These are phyloP conservation scores for Anguilla pacifica DNA, from an alignment of 2,797 vertebrate genomes.

Conservation along the genomic window DNA sequence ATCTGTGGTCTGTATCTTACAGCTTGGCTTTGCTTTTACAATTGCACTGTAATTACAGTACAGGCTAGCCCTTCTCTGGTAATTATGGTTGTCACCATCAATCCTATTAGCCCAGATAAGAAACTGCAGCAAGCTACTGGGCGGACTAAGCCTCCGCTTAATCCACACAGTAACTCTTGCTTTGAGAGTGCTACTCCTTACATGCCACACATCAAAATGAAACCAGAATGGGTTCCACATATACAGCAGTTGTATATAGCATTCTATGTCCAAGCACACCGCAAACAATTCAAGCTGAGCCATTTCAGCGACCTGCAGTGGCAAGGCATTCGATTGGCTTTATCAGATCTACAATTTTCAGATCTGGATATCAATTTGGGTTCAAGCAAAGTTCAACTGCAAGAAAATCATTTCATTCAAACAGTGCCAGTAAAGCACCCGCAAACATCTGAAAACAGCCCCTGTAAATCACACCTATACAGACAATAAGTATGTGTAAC, in stretches of 20 bases:
- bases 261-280: not conserved
- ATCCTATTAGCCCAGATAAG: slow-evolving; percentile 83
- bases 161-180: slow-evolving; percentile 44
- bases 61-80: slow-evolving; percentile 72
- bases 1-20: slow-evolving; percentile 65
- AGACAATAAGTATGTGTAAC: not conserved
- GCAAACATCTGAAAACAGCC: not conserved
- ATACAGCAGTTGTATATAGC: not conserved
- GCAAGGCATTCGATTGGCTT: not conserved
- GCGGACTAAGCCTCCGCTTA: slow-evolving; percentile 65
- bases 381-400: not conserved
- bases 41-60: slow-evolving; percentile 79
- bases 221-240: not conserved
- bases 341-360: not conserved
- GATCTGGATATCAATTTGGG: not conserved
- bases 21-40: slow-evolving; percentile 58
- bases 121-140: slow-evolving; percentile 66
- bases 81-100: slow-evolving; percentile 81
- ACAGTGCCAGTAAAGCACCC: not conserved
- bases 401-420: not conserved
- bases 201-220: not conserved
- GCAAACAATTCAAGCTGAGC: not conserved
- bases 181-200: slow-evolving; percentile 21
- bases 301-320: not conserved
- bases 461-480: not conserved